These are phyloP conservation scores for Thunnus thynnus DNA, from an alignment of 2,113 vertebrate species.

Conservation along the genomic window DNA sequence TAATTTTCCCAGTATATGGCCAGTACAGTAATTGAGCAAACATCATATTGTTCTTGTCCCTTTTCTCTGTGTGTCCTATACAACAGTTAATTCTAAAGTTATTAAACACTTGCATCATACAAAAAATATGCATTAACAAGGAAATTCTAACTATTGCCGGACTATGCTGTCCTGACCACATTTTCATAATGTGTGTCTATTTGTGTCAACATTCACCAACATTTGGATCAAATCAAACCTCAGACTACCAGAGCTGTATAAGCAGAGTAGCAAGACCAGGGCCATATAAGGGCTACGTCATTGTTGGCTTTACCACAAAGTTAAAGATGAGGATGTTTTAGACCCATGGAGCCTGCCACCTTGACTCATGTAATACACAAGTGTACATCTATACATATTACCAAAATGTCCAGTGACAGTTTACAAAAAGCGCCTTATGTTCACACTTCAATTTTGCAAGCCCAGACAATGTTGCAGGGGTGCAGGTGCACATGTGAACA, in stretches of 20 bases:
- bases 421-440: conserved; percentile 25
- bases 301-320: not conserved
- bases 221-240: not conserved
- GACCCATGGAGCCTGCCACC: not conserved
- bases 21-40: not conserved
- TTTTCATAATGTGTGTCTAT: not conserved
- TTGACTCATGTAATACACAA: not conserved
- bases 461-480: conserved; percentile 12
- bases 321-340: not conserved
- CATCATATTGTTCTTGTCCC: no score
- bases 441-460: conserved; percentile 27
- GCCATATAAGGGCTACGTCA: not conserved
- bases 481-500: conserved; percentile 39
- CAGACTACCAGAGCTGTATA: not conserved
- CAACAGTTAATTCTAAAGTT: not conserved
- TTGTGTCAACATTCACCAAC: not conserved
- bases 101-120: not conserved
- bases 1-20: not conserved
- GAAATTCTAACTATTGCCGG: not conserved
- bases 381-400: not conserved
- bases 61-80: not conserved
- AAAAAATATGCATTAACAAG: not conserved
- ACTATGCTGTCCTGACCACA: not conserved
- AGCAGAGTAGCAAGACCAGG: not conserved
- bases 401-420: conserved; percentile 5